Percentiles rank a stretch among this genome's conserved stretches.
phyloP scores from a whole-genome alignment of 2,888 invertebrate genomes.

The Epirrita christyi region DNA sequence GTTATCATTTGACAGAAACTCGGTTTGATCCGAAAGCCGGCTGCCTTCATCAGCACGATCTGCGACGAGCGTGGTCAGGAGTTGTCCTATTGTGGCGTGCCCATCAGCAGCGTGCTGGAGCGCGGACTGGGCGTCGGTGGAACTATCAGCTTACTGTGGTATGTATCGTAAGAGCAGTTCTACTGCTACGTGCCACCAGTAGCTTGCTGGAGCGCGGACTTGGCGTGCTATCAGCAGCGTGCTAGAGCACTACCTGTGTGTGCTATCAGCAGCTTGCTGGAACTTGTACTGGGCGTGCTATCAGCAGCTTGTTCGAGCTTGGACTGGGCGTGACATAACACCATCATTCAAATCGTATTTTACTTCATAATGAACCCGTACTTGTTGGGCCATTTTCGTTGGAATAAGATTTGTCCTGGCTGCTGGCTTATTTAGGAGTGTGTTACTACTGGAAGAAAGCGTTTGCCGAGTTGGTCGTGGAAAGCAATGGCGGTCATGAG shows the following conservation, averaged over 20 bases:
- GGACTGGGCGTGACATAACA: no score
- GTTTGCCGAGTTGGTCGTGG: no score
- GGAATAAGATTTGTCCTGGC: no score
- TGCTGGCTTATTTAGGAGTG: no score
- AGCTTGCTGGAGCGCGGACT: slow-evolving; percentile 96
- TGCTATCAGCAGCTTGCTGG: not conserved
- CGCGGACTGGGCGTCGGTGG: slow-evolving; percentile 99
- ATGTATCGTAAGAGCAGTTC: slow-evolving; percentile 92
- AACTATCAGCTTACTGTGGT: slow-evolving; percentile 97
- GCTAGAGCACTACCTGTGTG: slow-evolving; percentile 87
- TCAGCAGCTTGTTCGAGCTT: not conserved
- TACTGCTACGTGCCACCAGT: slow-evolving; percentile 98
- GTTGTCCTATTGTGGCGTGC: slow-evolving; percentile 97
- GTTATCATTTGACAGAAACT: slow-evolving; percentile 88
- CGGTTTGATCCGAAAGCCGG: slow-evolving; percentile 98
- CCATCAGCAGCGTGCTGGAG: slow-evolving; percentile 94
- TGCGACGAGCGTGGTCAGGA: slow-evolving; percentile 99
- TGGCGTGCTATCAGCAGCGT: slow-evolving; percentile 97
- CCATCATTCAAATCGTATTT: no score
- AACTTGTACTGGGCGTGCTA: no score
- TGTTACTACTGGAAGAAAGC: no score
- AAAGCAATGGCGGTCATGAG: no score
- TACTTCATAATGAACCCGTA: no score
- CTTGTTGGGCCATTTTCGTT: no score
- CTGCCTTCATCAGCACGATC: slow-evolving; percentile 99